Percentiles rank a stretch among this genome's conserved stretches.
Evolutionary conservation across 2,888 invertebrate species (phyloP).

Genomic region (Tineola bisselliella): DNA sequence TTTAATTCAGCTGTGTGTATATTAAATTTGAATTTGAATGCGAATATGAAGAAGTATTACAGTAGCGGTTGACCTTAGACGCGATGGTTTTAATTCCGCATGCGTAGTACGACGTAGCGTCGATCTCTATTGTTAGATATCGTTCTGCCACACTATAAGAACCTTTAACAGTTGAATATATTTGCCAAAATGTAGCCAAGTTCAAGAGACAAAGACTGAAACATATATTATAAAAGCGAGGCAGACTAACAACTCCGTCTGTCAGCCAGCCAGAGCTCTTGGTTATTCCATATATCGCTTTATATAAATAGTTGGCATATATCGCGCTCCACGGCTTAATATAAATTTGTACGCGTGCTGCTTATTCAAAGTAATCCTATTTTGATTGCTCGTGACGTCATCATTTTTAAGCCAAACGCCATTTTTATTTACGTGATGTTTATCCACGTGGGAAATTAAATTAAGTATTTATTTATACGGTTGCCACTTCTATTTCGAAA

Average conservation of each 20-base stretch:
- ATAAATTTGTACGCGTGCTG: neutral
- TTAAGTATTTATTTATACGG: neutral
- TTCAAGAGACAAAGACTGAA: neutral
- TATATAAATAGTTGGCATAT: neutral
- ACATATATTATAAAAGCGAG: neutral
- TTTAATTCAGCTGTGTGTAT: no score
- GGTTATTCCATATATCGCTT: neutral
- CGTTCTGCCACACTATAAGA: no score
- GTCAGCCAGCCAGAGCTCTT: neutral
- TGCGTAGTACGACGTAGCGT: neutral
- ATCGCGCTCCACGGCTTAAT: neutral
- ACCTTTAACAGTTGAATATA: no score
- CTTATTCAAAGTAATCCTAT: neutral
- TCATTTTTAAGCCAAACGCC: no score
- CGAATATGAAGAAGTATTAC: neutral
- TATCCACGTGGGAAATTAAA: neutral
- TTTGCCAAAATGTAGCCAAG: no score
- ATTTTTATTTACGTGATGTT: no score
- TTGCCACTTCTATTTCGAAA: neutral
- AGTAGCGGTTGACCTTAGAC: constrained; percentile 5
- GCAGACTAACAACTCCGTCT: neutral
- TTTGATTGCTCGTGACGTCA: neutral
- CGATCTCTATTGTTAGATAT: neutral
- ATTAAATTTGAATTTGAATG: neutral
- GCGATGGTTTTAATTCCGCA: neutral